phyloP scores from a whole-genome alignment of 1,140 invertebrate species.

The Penaeus japonicus region DNA sequence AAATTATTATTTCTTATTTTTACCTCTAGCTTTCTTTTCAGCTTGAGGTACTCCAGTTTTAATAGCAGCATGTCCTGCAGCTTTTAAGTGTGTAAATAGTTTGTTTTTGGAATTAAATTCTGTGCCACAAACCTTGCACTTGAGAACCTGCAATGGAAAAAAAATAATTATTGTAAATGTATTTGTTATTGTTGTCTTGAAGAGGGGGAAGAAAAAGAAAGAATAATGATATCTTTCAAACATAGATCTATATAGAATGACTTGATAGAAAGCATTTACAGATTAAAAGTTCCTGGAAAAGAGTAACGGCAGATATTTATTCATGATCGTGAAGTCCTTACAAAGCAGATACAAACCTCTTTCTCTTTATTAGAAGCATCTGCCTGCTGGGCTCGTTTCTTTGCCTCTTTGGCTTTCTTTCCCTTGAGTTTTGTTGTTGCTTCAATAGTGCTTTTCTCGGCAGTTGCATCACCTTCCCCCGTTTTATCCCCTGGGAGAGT shows the following conservation, averaged over 20 bases:
- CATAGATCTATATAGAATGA: too few relatives aligned
- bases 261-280: too few relatives aligned
- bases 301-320: too few relatives aligned
- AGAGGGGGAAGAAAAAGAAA: too few relatives aligned
- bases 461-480: too few relatives aligned
- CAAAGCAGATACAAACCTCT: too few relatives aligned
- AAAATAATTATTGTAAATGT: too few relatives aligned
- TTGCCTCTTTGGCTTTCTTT: slow-evolving; percentile 24
- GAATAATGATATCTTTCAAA: too few relatives aligned
- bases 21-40: neutral
- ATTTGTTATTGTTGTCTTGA: neutral
- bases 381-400: slow-evolving; percentile 22
- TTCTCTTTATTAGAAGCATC: neutral
- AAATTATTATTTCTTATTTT: too few relatives aligned
- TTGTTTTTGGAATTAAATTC: slow-evolving; percentile 29
- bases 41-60: neutral
- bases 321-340: too few relatives aligned
- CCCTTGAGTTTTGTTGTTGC: slow-evolving; percentile 26
- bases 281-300: too few relatives aligned
- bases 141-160: neutral
- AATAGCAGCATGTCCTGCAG: slow-evolving; percentile 34
- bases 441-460: neutral
- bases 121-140: slow-evolving; percentile 15
- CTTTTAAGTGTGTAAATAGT: slow-evolving; percentile 20
- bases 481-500: neutral